These are phyloP conservation scores for Brienomyrus brachyistius DNA, from an alignment of 2,113 vertebrate species.

Conservation along the genomic window DNA sequence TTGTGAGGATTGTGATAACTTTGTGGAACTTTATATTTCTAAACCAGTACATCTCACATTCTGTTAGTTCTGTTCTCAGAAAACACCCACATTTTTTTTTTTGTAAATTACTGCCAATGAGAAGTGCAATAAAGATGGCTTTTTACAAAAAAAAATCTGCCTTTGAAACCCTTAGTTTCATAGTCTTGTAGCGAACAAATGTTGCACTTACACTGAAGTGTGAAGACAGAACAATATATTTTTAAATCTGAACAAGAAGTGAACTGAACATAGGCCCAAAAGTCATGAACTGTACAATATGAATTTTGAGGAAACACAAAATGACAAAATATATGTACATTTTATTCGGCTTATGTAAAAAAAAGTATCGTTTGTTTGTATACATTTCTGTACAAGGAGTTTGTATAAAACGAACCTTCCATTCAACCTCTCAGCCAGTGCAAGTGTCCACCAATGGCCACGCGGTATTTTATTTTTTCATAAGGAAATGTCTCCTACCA, in stretches of 20 bases:
- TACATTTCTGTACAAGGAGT: neutral
- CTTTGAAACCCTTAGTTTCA: neutral
- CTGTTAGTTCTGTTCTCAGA: neutral
- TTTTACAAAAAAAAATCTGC: conserved; percentile 7
- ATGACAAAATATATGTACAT: neutral
- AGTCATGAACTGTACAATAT: neutral
- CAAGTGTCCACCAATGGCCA: neutral
- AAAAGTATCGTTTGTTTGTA: neutral
- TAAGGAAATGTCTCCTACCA: neutral
- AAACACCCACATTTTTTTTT: neutral
- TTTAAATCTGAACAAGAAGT: neutral
- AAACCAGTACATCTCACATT: neutral
- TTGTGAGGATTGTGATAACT: neutral
- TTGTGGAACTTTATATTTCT: neutral
- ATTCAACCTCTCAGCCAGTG: neutral
- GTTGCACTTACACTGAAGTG: neutral
- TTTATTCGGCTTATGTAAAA: neutral
- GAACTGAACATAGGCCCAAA: neutral
- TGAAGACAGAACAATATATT: neutral
- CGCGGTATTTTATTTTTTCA: neutral
- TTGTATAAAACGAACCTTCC: neutral
- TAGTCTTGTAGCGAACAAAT: neutral
- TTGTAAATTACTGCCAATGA: conserved; percentile 7
- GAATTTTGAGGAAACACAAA: neutral
- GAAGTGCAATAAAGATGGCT: conserved; percentile 6